A percentile compares a stretch with the other conserved stretches of the same genome.
Evolutionary conservation across 2,797 vertebrate species (phyloP).

Genomic region (Rhinichthys osculus): DNA sequence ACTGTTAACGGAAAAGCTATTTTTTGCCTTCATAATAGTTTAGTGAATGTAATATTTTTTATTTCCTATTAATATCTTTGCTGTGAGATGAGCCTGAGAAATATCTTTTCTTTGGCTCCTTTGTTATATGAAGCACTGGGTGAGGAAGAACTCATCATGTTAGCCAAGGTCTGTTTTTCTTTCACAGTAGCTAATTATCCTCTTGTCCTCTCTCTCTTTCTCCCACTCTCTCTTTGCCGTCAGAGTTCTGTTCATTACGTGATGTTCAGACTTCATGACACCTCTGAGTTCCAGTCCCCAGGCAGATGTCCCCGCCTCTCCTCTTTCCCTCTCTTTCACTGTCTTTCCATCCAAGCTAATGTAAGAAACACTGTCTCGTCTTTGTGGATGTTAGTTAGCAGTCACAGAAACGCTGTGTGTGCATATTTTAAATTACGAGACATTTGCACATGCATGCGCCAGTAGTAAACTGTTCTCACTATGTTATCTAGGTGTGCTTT

Average conservation of each 20-base stretch:
- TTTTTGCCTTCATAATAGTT: background rate
- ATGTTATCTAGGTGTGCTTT: slow-evolving; percentile 5
- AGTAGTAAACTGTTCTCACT: background rate
- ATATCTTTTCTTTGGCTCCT: slow-evolving; percentile 24
- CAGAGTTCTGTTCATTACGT: slow-evolving; percentile 35
- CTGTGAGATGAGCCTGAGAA: slow-evolving; percentile 3
- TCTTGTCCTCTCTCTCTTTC: slow-evolving; percentile 22
- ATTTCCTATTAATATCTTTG: background rate
- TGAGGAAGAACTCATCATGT: slow-evolving; percentile 22
- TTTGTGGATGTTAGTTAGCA: slow-evolving; percentile 26
- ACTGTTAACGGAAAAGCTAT: background rate
- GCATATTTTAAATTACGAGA: slow-evolving; percentile 26
- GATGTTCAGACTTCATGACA: slow-evolving; percentile 50
- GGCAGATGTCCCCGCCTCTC: slow-evolving; percentile 21
- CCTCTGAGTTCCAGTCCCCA: slow-evolving; percentile 41
- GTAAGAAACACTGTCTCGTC: background rate
- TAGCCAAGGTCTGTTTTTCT: slow-evolving; percentile 25
- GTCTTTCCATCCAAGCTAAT: slow-evolving; percentile 16
- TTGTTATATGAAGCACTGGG: slow-evolving; percentile 40
- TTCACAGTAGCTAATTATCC: slow-evolving; percentile 38
- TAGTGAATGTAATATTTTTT: background rate
- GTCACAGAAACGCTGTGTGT: background rate
- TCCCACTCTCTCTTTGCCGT: slow-evolving; percentile 7
- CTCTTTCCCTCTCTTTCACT: background rate
- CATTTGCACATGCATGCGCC: background rate